phyloP scores from a whole-genome alignment of 2,113 vertebrate genomes.

The Anguilla japonica region DNA sequence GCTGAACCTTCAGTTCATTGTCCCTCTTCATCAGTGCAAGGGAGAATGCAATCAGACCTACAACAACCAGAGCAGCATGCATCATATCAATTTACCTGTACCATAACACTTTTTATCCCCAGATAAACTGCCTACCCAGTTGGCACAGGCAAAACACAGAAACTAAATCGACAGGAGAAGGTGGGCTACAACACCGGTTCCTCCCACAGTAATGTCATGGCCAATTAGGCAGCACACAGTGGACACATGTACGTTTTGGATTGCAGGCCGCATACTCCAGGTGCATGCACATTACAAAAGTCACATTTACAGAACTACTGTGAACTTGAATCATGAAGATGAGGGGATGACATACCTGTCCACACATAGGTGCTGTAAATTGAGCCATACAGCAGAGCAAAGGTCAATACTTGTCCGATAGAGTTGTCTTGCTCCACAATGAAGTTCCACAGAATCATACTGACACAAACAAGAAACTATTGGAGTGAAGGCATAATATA shows the following conservation, averaged over 20 bases:
- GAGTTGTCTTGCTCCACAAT: slow-evolving; percentile 75
- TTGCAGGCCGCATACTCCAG: background rate
- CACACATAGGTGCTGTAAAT: slow-evolving; percentile 91
- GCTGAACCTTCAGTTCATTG: slow-evolving; percentile 74
- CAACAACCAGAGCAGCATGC: slow-evolving; percentile 33
- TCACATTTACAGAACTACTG: background rate
- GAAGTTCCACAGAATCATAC: slow-evolving; percentile 93
- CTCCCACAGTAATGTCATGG: background rate
- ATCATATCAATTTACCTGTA: too few relatives aligned
- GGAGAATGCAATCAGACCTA: slow-evolving; percentile 88
- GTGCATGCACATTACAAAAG: background rate
- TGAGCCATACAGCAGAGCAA: slow-evolving; percentile 84
- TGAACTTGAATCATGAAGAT: background rate
- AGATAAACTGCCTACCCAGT: background rate
- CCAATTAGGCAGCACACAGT: background rate
- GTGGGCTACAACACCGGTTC: background rate
- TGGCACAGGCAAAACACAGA: background rate
- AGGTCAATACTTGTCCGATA: slow-evolving; percentile 80
- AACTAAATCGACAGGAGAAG: background rate
- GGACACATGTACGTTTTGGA: background rate
- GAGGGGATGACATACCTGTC: slow-evolving; percentile 78
- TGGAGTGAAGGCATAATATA: slow-evolving; percentile 43
- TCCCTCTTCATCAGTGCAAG: slow-evolving; percentile 80
- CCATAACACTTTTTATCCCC: too few relatives aligned
- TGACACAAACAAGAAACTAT: slow-evolving; percentile 82